These are phyloP conservation scores for Elegia similella DNA, from an alignment of 2,888 invertebrate species.

Conservation along the genomic window DNA sequence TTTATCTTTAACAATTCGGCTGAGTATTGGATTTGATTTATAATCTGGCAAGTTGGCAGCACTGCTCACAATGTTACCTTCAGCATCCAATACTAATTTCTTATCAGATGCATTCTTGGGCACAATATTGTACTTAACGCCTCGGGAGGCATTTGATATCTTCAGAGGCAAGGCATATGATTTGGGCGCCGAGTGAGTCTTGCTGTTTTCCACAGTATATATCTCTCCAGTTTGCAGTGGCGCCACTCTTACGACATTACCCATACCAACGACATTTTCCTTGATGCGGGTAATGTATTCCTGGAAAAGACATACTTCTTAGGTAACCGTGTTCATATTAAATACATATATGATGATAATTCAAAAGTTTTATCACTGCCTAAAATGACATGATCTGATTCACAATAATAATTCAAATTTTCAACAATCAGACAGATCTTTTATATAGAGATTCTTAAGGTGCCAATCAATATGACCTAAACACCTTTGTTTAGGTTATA, in stretches of 20 bases:
- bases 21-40: constrained; percentile 72
- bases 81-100: constrained; percentile 70
- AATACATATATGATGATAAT: no score
- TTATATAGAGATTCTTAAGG: no score
- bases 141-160: constrained; percentile 71
- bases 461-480: no score
- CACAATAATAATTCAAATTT: no score
- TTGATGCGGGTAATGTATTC: constrained; percentile 82
- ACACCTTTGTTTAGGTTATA: no score
- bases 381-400: no score
- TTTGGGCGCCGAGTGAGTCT: constrained; percentile 62
- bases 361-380: no score
- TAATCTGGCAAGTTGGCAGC: constrained; percentile 74
- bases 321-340: no score
- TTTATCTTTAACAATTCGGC: constrained; percentile 73
- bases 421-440: no score
- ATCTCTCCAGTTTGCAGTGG: constrained; percentile 74
- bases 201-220: constrained; percentile 68
- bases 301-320: constrained; percentile 41
- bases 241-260: constrained; percentile 84
- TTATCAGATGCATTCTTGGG: constrained; percentile 77
- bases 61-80: constrained; percentile 75
- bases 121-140: constrained; percentile 73
- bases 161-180: constrained; percentile 75
- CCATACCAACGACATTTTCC: constrained; percentile 88